phyloP scores from a whole-genome alignment of 2,797 vertebrate species.

The Dryobates pubescens region DNA sequence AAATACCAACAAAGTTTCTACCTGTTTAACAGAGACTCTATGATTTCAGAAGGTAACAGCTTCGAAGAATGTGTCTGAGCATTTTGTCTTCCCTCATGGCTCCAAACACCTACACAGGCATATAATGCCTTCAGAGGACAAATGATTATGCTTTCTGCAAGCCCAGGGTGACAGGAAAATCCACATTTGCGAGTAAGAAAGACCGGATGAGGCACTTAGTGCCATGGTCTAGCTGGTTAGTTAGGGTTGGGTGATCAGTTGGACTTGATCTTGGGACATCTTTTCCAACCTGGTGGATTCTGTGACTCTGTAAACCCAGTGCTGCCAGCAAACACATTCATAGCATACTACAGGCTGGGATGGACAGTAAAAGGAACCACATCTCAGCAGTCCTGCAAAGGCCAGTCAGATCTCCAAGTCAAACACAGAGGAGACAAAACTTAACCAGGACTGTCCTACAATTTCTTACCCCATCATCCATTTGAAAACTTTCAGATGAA shows the following conservation, averaged over 20 bases:
- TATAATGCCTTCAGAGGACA: background rate
- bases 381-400: background rate
- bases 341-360: background rate
- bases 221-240: no score
- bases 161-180: background rate
- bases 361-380: background rate
- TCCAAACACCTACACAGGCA: background rate
- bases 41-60: constrained; percentile 22
- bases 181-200: no score
- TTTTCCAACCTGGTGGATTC: no score
- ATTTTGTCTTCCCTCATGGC: background rate
- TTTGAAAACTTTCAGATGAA: background rate
- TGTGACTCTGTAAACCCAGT: background rate
- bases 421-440: background rate
- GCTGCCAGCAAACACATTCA: background rate
- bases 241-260: no score
- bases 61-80: background rate
- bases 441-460: background rate
- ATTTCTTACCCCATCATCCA: background rate
- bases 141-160: background rate
- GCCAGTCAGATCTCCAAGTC: background rate
- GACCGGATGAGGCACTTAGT: no score
- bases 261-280: no score
- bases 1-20: background rate
- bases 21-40: background rate